Evolutionary conservation across 2,888 invertebrate genomes (phyloP), one percentile per base, ranked within the genome.

Genomic region (Leucophenga montana): DNA sequence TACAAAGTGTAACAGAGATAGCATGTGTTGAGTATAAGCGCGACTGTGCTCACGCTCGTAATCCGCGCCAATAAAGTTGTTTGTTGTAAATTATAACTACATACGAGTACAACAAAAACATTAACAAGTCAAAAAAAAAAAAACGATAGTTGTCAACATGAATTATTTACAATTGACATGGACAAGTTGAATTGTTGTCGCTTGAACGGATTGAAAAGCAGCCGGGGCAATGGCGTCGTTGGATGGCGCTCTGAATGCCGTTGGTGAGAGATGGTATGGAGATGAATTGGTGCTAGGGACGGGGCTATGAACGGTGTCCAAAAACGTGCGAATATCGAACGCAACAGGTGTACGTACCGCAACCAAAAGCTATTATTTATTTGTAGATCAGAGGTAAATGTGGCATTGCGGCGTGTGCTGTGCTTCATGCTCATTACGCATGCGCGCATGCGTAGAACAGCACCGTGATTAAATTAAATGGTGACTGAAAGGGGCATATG

Each of bases 91-190:
- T 27, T 16, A 44, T 14, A 66, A 66, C 27, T 27, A 14, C 9
- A 39, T 61, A 18, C n/a, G n/a, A n/a, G n/a, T n/a, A n/a, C 44
- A 66, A 53, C 66, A 50, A 48, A 56, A 67, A 57, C 16, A 6
- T 18, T 9, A 56, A 56, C 4, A 56, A 78, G 77, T 76, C 78
- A 79, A 75, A 77, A 80, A 76, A 80, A 81, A 81, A 75, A 80
- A 79, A 78, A 76, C 82, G 78, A 82, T 79, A 83, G 82, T 82
- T 82, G 82, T 82, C 83, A 82, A 82, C 83, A 82, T 83, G 80
- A 82, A 82, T 82, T 83, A 82, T 82, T 80, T 83, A 82, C 81
- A 79, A 78, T 72, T 78, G 81, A 78, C 82, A 82, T 80, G 81
- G 62, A 64, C 62, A 64, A 20, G 27, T 39, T 39, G 39, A 39